A percentile compares a stretch with the other conserved stretches of the same genome.
Evolutionary conservation across 2,888 invertebrate genomes (phyloP).

Genomic region (Caenorhabditis sp.): DNA sequence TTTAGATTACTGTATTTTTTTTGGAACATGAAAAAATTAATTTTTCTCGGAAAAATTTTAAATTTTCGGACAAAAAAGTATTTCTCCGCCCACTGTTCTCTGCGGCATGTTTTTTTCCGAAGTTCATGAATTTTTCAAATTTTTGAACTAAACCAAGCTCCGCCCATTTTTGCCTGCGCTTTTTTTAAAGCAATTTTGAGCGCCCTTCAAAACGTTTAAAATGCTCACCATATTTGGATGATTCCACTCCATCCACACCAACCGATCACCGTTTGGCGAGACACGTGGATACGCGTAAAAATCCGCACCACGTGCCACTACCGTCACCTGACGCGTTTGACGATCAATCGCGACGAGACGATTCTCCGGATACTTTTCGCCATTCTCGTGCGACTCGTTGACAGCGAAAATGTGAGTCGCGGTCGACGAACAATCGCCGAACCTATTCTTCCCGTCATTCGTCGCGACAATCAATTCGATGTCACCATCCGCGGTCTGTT

Average conservation of each 20-base stretch:
- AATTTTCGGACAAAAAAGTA: background rate
- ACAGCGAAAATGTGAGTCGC: slow-evolving; percentile 37
- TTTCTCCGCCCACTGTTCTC: too few species aligned
- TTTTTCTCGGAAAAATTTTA: background rate
- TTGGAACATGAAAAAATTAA: too few species aligned
- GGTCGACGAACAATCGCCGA: slow-evolving; percentile 38
- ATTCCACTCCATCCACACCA: slow-evolving; percentile 73
- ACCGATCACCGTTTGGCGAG: slow-evolving; percentile 71
- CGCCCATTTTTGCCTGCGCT: too few species aligned
- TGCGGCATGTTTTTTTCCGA: too few species aligned
- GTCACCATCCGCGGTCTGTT: slow-evolving; percentile 21
- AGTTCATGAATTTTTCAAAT: too few species aligned
- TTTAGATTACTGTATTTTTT: too few species aligned
- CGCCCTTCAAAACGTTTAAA: background rate
- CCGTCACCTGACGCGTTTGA: slow-evolving; percentile 25
- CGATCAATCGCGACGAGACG: slow-evolving; percentile 43
- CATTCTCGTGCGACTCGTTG: slow-evolving; percentile 31
- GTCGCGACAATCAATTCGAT: slow-evolving; percentile 30
- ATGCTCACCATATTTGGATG: slow-evolving; percentile 73
- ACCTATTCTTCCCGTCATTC: slow-evolving; percentile 33
- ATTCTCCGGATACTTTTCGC: slow-evolving; percentile 43
- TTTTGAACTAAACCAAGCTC: too few species aligned
- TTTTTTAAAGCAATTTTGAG: too few species aligned
- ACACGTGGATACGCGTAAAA: slow-evolving; percentile 73
- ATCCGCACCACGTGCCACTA: slow-evolving; percentile 70